phyloP scores from a whole-genome alignment of 2,888 invertebrate genomes.

The Lagria hirta region DNA sequence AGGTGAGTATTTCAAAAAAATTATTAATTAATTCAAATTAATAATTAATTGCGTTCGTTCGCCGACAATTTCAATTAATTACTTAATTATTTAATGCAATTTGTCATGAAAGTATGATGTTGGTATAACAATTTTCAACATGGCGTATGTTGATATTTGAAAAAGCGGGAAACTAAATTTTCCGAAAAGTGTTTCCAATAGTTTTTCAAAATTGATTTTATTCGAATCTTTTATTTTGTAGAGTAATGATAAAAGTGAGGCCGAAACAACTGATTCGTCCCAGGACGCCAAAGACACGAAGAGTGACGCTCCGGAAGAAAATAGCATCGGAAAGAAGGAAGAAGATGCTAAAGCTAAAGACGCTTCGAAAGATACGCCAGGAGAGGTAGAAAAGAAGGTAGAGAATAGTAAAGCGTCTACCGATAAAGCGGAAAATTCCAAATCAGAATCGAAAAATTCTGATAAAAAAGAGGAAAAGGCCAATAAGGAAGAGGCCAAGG shows the following conservation, averaged over 20 bases:
- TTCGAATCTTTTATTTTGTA: conserved; percentile 29
- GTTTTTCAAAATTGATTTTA: conserved; percentile 14
- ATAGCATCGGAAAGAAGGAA: conserved; percentile 34
- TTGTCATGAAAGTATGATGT: conserved; percentile 42
- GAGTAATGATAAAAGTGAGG: conserved; percentile 40
- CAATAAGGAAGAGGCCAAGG: conserved; percentile 29
- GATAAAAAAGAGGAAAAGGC: conserved; percentile 31
- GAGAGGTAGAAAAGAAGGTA: conserved; percentile 32
- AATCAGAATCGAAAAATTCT: conserved; percentile 32
- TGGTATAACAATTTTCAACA: conserved; percentile 48
- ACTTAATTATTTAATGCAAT: no score
- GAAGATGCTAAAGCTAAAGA: conserved; percentile 35
- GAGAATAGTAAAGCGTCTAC: conserved; percentile 34
- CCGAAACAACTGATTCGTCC: conserved; percentile 43
- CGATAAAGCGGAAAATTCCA: conserved; percentile 37
- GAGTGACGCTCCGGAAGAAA: conserved; percentile 25
- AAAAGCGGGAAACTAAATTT: conserved; percentile 56
- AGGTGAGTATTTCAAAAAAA: conserved; percentile 50
- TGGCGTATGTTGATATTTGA: conserved; percentile 53
- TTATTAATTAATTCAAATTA: no score
- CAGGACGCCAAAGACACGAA: conserved; percentile 39
- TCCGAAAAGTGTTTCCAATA: conserved; percentile 26
- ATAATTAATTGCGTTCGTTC: no score
- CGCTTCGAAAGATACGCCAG: conserved; percentile 33
- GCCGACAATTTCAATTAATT: no score